Evolutionary conservation across 2,113 vertebrate species (phyloP).

Genomic region (Lepus europaeus): DNA sequence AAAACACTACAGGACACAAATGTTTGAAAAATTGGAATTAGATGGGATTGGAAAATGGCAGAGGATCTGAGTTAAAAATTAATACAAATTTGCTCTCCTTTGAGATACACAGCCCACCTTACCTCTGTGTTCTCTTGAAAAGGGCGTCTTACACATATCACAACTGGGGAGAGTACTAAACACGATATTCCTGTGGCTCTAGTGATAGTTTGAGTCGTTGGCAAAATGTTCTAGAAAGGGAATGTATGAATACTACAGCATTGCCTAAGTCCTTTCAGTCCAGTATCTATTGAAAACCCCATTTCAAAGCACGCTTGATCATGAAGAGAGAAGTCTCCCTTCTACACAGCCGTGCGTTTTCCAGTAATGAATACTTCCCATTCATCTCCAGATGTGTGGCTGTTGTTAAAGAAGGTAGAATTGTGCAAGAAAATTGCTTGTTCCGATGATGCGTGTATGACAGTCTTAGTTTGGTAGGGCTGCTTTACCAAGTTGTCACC

Average conservation of each 20-base stretch:
- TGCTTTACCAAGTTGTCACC: not conserved
- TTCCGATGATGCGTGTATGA: not conserved
- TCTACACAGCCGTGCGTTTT: not conserved
- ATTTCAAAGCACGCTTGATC: not conserved
- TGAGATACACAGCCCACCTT: not conserved
- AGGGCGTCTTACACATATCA: not conserved
- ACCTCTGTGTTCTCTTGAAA: slow-evolving; percentile 7
- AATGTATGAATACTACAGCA: not conserved
- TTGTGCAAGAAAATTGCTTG: not conserved
- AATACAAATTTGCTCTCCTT: not conserved
- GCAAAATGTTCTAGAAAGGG: not conserved
- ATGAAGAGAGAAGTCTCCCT: not conserved
- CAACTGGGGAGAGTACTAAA: not conserved
- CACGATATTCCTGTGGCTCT: not conserved
- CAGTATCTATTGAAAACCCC: not conserved
- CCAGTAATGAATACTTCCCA: not conserved
- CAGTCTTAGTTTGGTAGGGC: not conserved
- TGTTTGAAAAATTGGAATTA: slow-evolving; percentile 51
- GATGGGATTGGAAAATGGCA: slow-evolving; percentile 68
- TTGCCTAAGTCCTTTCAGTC: not conserved
- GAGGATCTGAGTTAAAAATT: not conserved
- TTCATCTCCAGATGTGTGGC: not conserved
- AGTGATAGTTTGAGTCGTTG: not conserved
- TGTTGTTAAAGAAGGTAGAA: not conserved
- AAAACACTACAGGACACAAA: not conserved